A percentile compares a stretch with the other conserved stretches of the same genome.
These are phyloP conservation scores for Trachemys scripta DNA, from an alignment of 2,113 vertebrate species.

Conservation along the genomic window DNA sequence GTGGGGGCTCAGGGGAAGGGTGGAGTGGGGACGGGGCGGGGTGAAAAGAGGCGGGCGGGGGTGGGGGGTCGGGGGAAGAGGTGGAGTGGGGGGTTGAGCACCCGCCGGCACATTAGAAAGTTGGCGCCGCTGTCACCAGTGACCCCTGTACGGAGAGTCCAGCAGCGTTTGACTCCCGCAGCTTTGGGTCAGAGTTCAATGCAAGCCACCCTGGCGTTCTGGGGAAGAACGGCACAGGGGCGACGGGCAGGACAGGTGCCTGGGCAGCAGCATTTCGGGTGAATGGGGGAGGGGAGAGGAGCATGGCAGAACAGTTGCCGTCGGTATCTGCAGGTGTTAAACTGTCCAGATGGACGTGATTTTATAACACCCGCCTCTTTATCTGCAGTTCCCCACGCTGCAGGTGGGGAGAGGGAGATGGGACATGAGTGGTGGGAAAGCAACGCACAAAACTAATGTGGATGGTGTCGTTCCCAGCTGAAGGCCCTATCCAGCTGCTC, in stretches of 20 bases:
- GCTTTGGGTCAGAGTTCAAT: not conserved
- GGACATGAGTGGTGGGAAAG: not conserved
- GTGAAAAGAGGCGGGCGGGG: no score
- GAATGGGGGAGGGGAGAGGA: not conserved
- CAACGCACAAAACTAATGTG: not conserved
- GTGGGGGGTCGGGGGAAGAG: no score
- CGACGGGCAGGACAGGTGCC: not conserved
- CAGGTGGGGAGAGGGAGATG: rapidly evolving
- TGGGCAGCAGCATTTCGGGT: not conserved
- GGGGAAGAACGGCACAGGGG: not conserved
- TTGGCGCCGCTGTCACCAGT: not conserved
- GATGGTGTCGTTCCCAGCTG: not conserved
- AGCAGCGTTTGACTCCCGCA: not conserved
- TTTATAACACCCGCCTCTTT: not conserved
- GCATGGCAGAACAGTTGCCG: not conserved
- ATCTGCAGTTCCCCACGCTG: not conserved
- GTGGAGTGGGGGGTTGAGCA: no score
- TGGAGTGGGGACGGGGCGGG: no score
- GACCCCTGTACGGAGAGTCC: not conserved
- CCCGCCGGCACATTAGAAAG: no score
- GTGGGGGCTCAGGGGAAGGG: no score
- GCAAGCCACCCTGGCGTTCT: not conserved
- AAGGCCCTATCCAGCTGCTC: not conserved
- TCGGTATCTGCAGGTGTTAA: not conserved
- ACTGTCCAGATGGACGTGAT: not conserved